Base-by-base conservation (phyloP, 2,797 vertebrate species). In the Tangara arthus region DNA sequence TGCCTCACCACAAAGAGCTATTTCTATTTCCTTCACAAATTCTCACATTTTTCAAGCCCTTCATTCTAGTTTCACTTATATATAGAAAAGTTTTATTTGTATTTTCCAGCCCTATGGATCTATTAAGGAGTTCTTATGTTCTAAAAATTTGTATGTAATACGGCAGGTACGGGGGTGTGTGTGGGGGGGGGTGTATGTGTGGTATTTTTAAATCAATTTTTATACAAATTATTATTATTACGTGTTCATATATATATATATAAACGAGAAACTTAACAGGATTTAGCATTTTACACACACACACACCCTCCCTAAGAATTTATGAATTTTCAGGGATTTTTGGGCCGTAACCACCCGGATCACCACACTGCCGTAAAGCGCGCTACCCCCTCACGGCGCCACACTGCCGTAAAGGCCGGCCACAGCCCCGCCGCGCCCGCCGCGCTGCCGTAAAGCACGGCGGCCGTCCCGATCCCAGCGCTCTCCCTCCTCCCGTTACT, bases 141-240 rank as follows among this genome's bases (percentile, higher is more conserved):
- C n/a, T 44, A 18, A 44, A 61, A 5, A 4, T 11, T 6, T 37
- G 14, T 27, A 44, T 9, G 12, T 46, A 53, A 61, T 53, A n/a
- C 2, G 23, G n/a, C 14, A 52, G 32, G 22, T 42, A 60, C 0
- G 3, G 8, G 5, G 26, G 9, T 19, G 37, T 37, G 47, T 3
- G 47, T 35, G 5, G 24, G 16, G 6, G 46, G 1, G 23, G 2
- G 23, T 15, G 23, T 47, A 24, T 15, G 44, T 6, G 47, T 28
- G 27, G 2, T 46, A 53, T 28, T 53, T 63, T 27, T 2, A 53
- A 37, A 71, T 37, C 0, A 44, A 8, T 23, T 71, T 37, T n/a
- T 12, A 53, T 18, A 61, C 12, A n/a, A 53, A 28, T 28, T 50
- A 44, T n/a, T 26, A 37, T 37, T 61, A 21, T 60, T 60, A n/a